Percentiles rank a stretch among this genome's conserved stretches.
These are phyloP conservation scores for Alloscopus bannaensis DNA, from an alignment of 2,888 invertebrate species.

Conservation along the genomic window DNA sequence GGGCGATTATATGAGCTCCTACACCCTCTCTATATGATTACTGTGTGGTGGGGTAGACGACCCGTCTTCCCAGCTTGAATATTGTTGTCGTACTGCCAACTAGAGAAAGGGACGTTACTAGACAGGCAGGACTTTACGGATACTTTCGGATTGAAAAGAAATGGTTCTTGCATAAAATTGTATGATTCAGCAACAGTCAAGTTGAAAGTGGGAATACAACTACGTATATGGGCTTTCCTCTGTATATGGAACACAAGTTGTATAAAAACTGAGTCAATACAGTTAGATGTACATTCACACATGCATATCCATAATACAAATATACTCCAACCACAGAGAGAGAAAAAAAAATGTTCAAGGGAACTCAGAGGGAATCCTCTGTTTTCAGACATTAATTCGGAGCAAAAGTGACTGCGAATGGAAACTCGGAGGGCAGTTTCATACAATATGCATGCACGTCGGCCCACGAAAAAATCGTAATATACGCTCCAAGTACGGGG, in stretches of 20 bases:
- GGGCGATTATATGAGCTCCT: background rate
- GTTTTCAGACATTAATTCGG: no score
- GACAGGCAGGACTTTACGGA: constrained; percentile 43
- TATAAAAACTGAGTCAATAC: no score
- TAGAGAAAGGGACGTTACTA: constrained; percentile 25
- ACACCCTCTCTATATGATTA: background rate
- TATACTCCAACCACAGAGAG: no score
- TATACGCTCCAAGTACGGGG: background rate
- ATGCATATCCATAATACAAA: no score
- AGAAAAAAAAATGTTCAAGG: no score
- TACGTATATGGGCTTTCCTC: no score
- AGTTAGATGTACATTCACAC: no score
- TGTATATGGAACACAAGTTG: no score
- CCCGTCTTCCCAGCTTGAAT: constrained; percentile 12
- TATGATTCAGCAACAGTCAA: constrained; percentile 34
- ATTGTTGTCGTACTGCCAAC: background rate
- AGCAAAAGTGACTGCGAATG: background rate
- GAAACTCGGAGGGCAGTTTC: background rate
- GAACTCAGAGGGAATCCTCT: no score
- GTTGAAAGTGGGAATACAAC: constrained; percentile 40
- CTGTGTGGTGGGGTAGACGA: constrained; percentile 24
- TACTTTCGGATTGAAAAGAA: constrained; percentile 43
- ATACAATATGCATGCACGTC: constrained; percentile 4
- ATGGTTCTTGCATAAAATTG: constrained; percentile 34
- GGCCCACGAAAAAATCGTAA: constrained; percentile 8